Conservation (phyloP, 2,797 vertebrate species). For the Moxostoma hubbsi region DNA sequence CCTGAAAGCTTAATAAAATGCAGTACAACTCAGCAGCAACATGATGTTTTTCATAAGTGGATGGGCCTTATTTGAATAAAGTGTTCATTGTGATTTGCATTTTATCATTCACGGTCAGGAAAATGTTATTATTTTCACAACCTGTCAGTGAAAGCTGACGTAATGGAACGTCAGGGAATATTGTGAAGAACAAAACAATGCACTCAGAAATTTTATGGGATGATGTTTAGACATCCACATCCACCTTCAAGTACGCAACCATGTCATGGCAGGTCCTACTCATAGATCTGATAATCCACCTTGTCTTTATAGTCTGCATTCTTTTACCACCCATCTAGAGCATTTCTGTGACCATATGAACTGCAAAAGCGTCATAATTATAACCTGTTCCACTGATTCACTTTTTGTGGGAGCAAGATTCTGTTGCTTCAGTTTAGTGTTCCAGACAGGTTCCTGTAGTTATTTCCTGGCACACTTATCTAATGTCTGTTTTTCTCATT, state of each 20-base stretch:
- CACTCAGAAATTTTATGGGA: background rate
- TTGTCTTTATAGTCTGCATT: constrained; percentile 21
- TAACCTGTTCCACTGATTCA: background rate
- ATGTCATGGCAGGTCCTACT: constrained; percentile 10
- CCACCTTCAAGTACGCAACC: background rate
- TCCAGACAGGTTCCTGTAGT: constrained; percentile 18
- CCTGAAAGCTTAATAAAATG: constrained; percentile 60
- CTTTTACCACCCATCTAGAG: background rate
- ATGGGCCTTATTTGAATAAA: background rate
- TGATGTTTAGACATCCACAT: background rate
- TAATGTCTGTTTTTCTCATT: constrained; percentile 55
- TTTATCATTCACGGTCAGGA: background rate
- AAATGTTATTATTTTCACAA: constrained; percentile 4
- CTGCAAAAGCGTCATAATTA: constrained; percentile 15
- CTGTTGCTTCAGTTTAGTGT: constrained; percentile 22
- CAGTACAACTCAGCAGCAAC: background rate
- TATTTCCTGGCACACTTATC: constrained; percentile 19
- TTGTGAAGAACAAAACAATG: no score
- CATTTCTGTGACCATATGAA: background rate
- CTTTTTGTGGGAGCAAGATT: constrained; percentile 13
- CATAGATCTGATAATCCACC: constrained; percentile 9
- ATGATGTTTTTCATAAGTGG: background rate
- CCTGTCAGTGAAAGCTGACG: background rate
- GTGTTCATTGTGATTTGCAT: background rate
- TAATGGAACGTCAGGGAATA: no score